Evolutionary conservation across 1,140 invertebrate genomes (phyloP).

Genomic region (Rhizoglyphus robini): DNA sequence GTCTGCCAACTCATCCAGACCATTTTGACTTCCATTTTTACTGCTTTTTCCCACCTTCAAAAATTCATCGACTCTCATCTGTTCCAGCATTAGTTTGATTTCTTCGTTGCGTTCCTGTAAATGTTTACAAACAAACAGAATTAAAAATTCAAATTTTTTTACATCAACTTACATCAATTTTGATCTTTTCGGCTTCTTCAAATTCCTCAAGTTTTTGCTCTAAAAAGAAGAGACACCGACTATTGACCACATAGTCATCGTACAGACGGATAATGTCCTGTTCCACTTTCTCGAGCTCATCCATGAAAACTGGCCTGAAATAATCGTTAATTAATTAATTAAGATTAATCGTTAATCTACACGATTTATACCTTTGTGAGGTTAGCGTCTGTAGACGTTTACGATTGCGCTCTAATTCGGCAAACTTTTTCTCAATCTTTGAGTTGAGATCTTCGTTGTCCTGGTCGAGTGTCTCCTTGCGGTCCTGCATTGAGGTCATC

Average conservation of each 20-base stretch:
- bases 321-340: too few species aligned
- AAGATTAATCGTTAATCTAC: conserved; percentile 42
- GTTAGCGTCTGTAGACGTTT: conserved; percentile 81
- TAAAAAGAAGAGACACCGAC: conserved; percentile 68
- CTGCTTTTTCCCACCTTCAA: conserved; percentile 25
- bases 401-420: conserved; percentile 78
- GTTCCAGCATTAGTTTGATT: conserved; percentile 39
- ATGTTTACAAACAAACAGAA: conserved; percentile 12
- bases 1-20: conserved; percentile 26
- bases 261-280: conserved; percentile 68
- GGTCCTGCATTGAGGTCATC: conserved; percentile 52
- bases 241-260: conserved; percentile 69
- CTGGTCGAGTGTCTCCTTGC: conserved; percentile 67
- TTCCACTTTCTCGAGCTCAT: conserved; percentile 86
- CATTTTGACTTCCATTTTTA: conserved; percentile 15
- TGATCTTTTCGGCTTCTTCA: conserved; percentile 51
- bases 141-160: conserved; percentile 8
- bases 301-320: conserved; percentile 93
- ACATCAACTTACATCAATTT: conserved; percentile 43
- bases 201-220: conserved; percentile 59
- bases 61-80: conserved; percentile 37
- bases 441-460: conserved; percentile 70
- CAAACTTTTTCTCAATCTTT: conserved; percentile 77
- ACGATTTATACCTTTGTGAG: too few species aligned
- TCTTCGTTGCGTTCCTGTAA: conserved; percentile 33